Conservation (phyloP, 2,888 invertebrate genomes). For the Cosmia trapezina region DNA sequence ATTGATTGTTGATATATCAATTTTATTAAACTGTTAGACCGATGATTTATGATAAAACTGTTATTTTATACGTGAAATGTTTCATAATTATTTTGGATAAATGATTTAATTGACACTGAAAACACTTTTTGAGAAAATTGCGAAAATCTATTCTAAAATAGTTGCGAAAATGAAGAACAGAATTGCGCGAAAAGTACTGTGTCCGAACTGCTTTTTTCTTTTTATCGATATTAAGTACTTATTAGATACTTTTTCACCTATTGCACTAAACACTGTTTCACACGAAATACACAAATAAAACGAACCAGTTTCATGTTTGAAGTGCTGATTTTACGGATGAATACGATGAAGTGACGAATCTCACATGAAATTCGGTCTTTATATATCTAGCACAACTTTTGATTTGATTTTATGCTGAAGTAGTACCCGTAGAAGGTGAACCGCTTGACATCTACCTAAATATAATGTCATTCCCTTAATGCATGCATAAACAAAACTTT, state of each 20-base stretch:
- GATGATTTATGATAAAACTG: background rate
- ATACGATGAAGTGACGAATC: constrained; percentile 68
- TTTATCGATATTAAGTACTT: background rate
- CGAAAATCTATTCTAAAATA: background rate
- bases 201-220: constrained; percentile 9
- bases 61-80: background rate
- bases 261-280: constrained; percentile 49
- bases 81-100: background rate
- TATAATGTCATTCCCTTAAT: constrained; percentile 52
- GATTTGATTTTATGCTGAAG: constrained; percentile 58
- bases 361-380: constrained; percentile 66
- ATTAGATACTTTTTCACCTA: constrained; percentile 20
- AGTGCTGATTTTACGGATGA: constrained; percentile 64
- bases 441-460: constrained; percentile 67
- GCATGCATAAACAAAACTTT: constrained; percentile 43
- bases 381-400: constrained; percentile 70
- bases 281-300: constrained; percentile 63
- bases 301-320: constrained; percentile 77
- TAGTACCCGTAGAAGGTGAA: constrained; percentile 75
- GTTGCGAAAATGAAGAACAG: background rate
- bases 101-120: background rate
- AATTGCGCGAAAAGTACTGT: background rate
- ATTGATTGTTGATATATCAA: background rate
- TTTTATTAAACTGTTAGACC: background rate
- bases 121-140: constrained; percentile 16